Percentiles rank a stretch among this genome's conserved stretches.
These are phyloP conservation scores for Bostrychus sinensis DNA, from an alignment of 2,113 vertebrate species.

Conservation along the genomic window DNA sequence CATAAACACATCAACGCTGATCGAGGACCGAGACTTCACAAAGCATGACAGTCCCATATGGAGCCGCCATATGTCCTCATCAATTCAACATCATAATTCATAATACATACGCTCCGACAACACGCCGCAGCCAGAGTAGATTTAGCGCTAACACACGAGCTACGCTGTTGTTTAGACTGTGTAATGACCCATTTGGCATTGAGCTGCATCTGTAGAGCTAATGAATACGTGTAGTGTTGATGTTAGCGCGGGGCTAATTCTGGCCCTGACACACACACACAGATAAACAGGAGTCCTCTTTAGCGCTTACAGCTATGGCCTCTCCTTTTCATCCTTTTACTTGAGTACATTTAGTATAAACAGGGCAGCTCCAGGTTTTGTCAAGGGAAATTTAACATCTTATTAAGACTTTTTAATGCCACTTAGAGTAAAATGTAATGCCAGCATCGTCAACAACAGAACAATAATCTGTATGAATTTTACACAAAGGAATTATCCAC, in stretches of 20 bases:
- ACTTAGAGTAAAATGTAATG: no score
- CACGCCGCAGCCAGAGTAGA: conserved; percentile 7
- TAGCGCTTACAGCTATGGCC: conserved; percentile 38
- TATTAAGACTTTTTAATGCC: no score
- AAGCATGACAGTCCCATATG: conserved; percentile 68
- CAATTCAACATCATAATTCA: conserved; percentile 71
- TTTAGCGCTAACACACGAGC: conserved; percentile 11
- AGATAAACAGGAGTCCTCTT: conserved; percentile 50
- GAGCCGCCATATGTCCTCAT: conserved; percentile 75
- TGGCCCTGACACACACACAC: conserved; percentile 60
- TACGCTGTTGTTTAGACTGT: conserved; percentile 60
- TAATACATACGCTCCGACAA: conserved; percentile 59
- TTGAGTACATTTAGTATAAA: no score
- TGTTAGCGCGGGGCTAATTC: conserved; percentile 53
- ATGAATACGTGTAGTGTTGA: conserved; percentile 58
- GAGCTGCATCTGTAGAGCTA: conserved; percentile 71
- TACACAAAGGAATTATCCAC: no score
- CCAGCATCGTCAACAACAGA: no score
- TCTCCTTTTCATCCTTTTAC: conserved; percentile 26
- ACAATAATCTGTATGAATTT: no score
- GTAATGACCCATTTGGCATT: conserved; percentile 78
- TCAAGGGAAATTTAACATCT: no score
- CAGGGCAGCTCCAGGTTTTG: no score
- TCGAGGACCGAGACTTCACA: conserved; percentile 43
- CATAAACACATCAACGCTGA: conserved; percentile 5